Evolutionary conservation across 1,140 invertebrate species (phyloP), one percentile per base, ranked within the genome.

Genomic region (Mizuhopecten yessoensis): DNA sequence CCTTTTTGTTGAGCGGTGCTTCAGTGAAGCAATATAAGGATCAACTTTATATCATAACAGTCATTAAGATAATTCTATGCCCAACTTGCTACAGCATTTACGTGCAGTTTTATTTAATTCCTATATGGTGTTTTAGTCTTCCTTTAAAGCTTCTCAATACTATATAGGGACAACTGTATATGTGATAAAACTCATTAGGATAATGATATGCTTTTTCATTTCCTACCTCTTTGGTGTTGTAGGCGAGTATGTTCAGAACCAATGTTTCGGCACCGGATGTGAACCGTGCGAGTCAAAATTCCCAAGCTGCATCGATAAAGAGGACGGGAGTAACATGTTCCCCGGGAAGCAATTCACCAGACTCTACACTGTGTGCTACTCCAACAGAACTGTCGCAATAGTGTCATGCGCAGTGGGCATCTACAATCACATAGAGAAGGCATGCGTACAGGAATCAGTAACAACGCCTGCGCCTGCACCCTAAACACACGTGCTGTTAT

Each of bases 241-340:
- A 95, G 95, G 95, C 89, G 95, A 95, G 34, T 95, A 95, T 87
- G 90, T 94, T 1, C 92, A 94, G 45, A 94, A 94, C 33, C 94
- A 95, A 34, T 95, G 95, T 88, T 91, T 93, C 34, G 92, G 93
- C 33, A 17, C 92, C 5, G 91, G 92, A 42, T 95, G 95, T 89
- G 92, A 93, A 36, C 94, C 94, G 0, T 95, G 95, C 87, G 93
- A 93, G 42, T 86, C 89, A 33, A 92, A 91, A 89, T 94, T 91
- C 75, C 94, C 95, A 11, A 94, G 92, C 90, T 95, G 95, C 88
- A 91, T 94, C 29, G 93, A 92, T n/a, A 93, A 95, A 88, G 87
- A 88, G n/a, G 93, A 95, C 75, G 95, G 95, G 17, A 93, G 93
- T 89, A 95, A 95, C 75, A 87, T 93, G 42, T 95, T 94, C 90